Base-by-base conservation (phyloP, 2,888 invertebrate species). In the Drosophila greeni region DNA sequence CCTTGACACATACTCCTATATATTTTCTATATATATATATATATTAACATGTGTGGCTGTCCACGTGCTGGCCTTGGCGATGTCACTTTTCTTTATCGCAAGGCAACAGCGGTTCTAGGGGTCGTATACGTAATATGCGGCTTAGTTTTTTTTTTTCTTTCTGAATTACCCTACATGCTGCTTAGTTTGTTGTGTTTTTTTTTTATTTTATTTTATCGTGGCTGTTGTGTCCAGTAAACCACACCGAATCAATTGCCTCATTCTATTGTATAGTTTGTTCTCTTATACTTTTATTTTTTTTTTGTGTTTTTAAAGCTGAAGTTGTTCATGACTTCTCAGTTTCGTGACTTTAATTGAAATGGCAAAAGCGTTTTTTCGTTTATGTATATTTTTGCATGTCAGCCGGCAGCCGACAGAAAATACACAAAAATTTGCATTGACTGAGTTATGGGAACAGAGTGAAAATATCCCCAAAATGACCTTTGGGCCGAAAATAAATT, bases 11-110 rank as follows among this genome's bases (percentile, higher is more conserved):
- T 6, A 20, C 39, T 39, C 20, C 2, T 1, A 5, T 4, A 14
- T 11, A 1, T 26, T 3, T 20, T n/a, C n/a, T n/a, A 23, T 23
- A 5, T 23, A 5, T 5, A 23, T 16, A 14, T 4, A 5, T 33
- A n/a, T n/a, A n/a, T n/a, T n/a, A n/a, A 48, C 20, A 6, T 51
- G 53, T 45, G 47, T 34, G 24, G 52, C 71, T 59, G 56, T 43
- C 61, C 80, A 65, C 67, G 64, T 79, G 76, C 65, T 70, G 83
- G 72, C 77, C 77, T 82, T 82, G 77, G 36, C 68, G 58, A 76
- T 58, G 81, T 76, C 81, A 78, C 60, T 76, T 76, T 79, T 79
- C 74, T 64, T 66, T 66, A 76, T 76, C 83, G 72, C 62, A 31
- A 33, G 51, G 65, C 65, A 55, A 64, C 52, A 52, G 59, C 56